These are phyloP conservation scores for Ahaetulla prasina DNA, from an alignment of 2,113 vertebrate genomes.

Conservation along the genomic window DNA sequence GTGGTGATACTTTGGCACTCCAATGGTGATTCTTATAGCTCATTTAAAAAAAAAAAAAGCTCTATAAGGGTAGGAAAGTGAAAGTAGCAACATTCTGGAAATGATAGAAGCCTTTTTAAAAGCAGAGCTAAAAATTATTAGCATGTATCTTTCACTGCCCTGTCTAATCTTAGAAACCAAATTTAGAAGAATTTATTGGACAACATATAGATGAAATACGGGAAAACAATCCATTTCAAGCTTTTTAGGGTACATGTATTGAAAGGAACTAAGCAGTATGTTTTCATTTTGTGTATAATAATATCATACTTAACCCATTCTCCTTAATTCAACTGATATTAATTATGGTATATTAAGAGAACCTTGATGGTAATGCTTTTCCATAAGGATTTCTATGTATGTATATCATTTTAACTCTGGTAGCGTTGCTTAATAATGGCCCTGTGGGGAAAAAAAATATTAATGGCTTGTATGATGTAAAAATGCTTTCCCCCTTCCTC, in stretches of 20 bases:
- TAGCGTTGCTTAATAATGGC: constrained; percentile 42
- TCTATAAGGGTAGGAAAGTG: neutral
- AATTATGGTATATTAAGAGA: constrained; percentile 41
- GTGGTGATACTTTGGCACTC: neutral
- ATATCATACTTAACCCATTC: constrained; percentile 45
- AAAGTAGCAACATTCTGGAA: neutral
- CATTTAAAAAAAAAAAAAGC: neutral
- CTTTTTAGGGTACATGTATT: neutral
- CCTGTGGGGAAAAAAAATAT: constrained; percentile 40
- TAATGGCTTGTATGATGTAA: neutral
- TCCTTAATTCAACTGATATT: constrained; percentile 56
- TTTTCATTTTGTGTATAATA: constrained; percentile 46
- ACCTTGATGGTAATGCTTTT: constrained; percentile 41
- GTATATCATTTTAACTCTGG: constrained; percentile 41
- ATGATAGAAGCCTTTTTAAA: constrained; percentile 39
- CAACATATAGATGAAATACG: constrained; percentile 37
- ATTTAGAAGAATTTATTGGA: constrained; percentile 55
- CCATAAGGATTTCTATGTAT: constrained; percentile 10
- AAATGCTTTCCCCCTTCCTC: neutral
- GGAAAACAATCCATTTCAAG: constrained; percentile 25
- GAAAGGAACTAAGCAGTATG: neutral
- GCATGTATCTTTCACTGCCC: constrained; percentile 50
- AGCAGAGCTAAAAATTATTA: constrained; percentile 60
- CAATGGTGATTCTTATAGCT: neutral
- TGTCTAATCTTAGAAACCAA: constrained; percentile 64